Base-by-base conservation (phyloP, 2,113 vertebrate species). In the Nicator chloris region DNA sequence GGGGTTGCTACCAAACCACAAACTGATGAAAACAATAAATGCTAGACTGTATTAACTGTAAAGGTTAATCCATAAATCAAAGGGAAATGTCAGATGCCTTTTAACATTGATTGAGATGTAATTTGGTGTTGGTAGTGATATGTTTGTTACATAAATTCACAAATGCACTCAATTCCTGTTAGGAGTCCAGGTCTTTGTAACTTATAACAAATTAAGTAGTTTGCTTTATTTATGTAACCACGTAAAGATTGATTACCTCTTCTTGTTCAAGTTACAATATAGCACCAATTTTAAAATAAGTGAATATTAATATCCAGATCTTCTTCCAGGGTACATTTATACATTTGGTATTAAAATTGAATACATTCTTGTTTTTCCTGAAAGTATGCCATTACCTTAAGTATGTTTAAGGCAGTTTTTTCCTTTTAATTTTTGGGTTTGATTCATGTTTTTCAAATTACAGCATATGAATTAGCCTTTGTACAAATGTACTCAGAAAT, bases 31-130 rank as follows among this genome's bases (percentile, higher is more conserved):
- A 96, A 95, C 94, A 93, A 96, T 96, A 96, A 97, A 97, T 69
- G 80, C 86, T 91, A 39, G 68, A 95, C 79, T 95, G 78, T 44
- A 93, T 97, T 92, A 96, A 95, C 94, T 93, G 94, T 96, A 98
- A 97, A 98, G 98, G 97, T 97, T 98, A 97, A 97, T 97, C 94
- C 97, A 97, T 98, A 97, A 98, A 98, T 98, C 98, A 98, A 96
- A 97, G 81, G 96, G 86, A 98, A 98, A 98, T 97, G 97, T 97
- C 98, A 98, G 91, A 57, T 83, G 95, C 96, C 97, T 97, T 95
- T 97, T 97, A 97, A 97, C 96, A 66, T 96, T 97, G 97, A 97
- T 97, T 97, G 97, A 98, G 97, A 92, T 93, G 96, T 96, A 96
- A 98, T 97, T 97, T 97, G 97, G 93, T 95, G 93, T 60, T 73